These are phyloP conservation scores for Cacajao melanocephalus DNA, from an alignment of 2,797 vertebrate species.

Conservation along the genomic window DNA sequence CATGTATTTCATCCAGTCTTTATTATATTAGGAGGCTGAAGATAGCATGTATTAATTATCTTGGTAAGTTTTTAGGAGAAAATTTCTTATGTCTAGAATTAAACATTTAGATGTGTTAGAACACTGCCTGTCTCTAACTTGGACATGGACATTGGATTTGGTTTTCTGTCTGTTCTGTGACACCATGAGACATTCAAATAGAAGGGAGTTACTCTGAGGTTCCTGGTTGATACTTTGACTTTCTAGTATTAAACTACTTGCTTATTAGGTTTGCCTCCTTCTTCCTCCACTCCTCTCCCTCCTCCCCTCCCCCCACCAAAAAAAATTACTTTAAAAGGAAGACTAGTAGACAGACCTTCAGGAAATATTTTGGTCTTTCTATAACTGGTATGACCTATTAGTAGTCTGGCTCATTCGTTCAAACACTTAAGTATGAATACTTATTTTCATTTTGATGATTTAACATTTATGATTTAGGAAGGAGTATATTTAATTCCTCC, in stretches of 20 bases:
- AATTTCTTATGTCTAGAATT: background rate
- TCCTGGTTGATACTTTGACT: background rate
- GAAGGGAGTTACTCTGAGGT: background rate
- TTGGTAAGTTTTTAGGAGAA: background rate
- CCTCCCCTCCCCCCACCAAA: background rate
- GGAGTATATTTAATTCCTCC: background rate
- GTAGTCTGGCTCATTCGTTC: background rate
- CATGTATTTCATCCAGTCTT: background rate
- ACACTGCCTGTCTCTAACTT: background rate
- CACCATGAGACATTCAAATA: background rate
- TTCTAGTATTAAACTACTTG: background rate
- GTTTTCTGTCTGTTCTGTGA: background rate
- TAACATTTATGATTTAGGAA: background rate
- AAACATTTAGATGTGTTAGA: background rate
- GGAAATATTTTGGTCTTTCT: conserved; percentile 23
- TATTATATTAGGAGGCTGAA: background rate
- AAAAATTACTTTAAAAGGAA: background rate
- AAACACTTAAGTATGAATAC: background rate
- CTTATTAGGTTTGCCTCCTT: background rate
- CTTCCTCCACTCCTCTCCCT: background rate
- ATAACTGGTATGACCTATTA: background rate
- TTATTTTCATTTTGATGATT: conserved; percentile 38
- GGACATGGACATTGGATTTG: background rate
- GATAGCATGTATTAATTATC: background rate
- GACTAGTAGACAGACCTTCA: background rate